Percentiles rank a stretch among this genome's conserved stretches.
Conservation (phyloP, 2,113 vertebrate species). For the Phyllostomus hastatus region DNA sequence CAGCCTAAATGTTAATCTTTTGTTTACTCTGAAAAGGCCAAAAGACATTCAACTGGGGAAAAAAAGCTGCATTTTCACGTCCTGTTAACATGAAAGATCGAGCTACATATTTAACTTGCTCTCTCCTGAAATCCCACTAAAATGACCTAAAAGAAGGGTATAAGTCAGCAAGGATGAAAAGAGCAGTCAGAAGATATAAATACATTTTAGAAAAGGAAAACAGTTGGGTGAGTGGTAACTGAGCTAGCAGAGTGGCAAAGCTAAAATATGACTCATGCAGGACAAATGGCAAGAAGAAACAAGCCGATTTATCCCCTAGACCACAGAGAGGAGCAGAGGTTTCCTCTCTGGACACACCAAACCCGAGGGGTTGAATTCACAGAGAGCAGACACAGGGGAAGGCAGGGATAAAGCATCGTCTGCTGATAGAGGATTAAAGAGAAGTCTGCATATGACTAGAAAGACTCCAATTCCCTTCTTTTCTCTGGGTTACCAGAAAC, state of each 20-base stretch:
- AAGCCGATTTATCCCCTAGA: not conserved
- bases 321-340: not conserved
- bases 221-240: not conserved
- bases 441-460: not conserved
- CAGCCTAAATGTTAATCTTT: slow-evolving; percentile 3
- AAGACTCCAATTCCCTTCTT: not conserved
- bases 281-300: not conserved
- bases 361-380: not conserved
- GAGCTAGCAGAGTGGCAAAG: not conserved
- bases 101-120: slow-evolving; percentile 30
- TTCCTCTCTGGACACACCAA: not conserved
- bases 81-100: not conserved
- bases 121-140: not conserved
- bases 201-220: slow-evolving; percentile 23
- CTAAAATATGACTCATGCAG: not conserved
- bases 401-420: not conserved
- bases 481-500: not conserved
- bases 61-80: not conserved
- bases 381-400: not conserved
- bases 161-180: slow-evolving; percentile 21
- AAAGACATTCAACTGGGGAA: not conserved
- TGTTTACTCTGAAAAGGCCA: slow-evolving; percentile 27
- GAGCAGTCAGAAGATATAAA: not conserved
- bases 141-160: not conserved
- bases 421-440: not conserved